Evolutionary conservation across 2,797 vertebrate species (phyloP).

Genomic region (Danio jaintianensis): DNA sequence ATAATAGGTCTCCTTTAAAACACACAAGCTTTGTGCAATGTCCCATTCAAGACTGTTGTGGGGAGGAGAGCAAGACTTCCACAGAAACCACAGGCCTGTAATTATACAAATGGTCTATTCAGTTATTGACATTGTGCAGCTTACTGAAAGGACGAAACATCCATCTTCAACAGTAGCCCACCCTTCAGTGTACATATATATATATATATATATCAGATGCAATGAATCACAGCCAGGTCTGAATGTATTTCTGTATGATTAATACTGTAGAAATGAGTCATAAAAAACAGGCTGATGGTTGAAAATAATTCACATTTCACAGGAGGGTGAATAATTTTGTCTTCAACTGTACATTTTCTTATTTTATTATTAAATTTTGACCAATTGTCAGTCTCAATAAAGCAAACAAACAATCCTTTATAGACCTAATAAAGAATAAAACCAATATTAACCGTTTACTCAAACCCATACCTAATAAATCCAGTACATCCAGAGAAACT

Average conservation of each 20-base stretch:
- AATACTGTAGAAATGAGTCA: not conserved
- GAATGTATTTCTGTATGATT: constrained; percentile 8
- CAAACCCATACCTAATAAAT: no score
- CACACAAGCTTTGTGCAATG: not conserved
- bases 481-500: no score
- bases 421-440: no score
- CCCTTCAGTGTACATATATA: not conserved
- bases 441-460: no score
- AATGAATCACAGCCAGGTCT: constrained; percentile 18
- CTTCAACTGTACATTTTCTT: no score
- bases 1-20: not conserved
- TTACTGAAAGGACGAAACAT: not conserved
- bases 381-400: no score
- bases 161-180: not conserved
- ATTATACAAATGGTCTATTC: constrained; percentile 22
- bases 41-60: not conserved
- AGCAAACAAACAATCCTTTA: no score
- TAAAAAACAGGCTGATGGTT: not conserved
- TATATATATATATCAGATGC: not conserved
- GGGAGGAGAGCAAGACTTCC: not conserved
- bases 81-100: constrained; percentile 7
- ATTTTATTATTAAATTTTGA: no score
- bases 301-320: not conserved
- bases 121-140: constrained; percentile 27
- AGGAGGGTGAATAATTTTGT: no score